These are phyloP conservation scores for Acanthurus lineatus DNA, from an alignment of 2,797 vertebrate species.

Conservation along the genomic window DNA sequence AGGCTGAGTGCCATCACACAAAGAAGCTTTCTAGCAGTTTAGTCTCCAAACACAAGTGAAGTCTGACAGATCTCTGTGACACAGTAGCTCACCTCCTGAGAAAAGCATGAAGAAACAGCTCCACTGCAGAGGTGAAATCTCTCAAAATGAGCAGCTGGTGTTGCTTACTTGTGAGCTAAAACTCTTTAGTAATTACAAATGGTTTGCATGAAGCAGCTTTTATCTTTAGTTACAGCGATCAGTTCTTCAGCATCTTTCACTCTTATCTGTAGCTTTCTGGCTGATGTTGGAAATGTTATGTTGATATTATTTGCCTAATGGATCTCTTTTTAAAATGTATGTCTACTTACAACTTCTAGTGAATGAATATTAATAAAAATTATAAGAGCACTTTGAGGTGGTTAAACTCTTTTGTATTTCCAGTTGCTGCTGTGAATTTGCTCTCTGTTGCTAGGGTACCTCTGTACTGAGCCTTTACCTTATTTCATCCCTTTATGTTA, in stretches of 20 bases:
- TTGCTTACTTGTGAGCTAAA: conserved; percentile 36
- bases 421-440: conserved; percentile 13
- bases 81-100: conserved; percentile 30
- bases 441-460: not conserved
- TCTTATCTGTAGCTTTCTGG: conserved; percentile 18
- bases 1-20: conserved; percentile 21
- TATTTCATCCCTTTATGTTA: conserved; percentile 31
- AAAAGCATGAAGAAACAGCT: conserved; percentile 20
- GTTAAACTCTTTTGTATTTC: not conserved
- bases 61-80: conserved; percentile 37
- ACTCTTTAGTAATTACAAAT: conserved; percentile 45
- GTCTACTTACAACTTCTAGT: not conserved
- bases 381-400: not conserved
- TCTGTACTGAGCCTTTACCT: conserved; percentile 9
- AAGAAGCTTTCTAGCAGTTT: conserved; percentile 23
- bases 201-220: conserved; percentile 39
- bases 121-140: conserved; percentile 44
- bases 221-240: conserved; percentile 43
- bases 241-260: conserved; percentile 8
- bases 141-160: conserved; percentile 31
- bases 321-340: not conserved
- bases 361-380: conserved; percentile 6
- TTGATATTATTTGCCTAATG: conserved; percentile 7
- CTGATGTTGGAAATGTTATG: conserved; percentile 9
- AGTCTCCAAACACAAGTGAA: conserved; percentile 42